These are phyloP conservation scores for Paramormyrops kingsleyae DNA, from an alignment of 2,113 vertebrate species.

Conservation along the genomic window DNA sequence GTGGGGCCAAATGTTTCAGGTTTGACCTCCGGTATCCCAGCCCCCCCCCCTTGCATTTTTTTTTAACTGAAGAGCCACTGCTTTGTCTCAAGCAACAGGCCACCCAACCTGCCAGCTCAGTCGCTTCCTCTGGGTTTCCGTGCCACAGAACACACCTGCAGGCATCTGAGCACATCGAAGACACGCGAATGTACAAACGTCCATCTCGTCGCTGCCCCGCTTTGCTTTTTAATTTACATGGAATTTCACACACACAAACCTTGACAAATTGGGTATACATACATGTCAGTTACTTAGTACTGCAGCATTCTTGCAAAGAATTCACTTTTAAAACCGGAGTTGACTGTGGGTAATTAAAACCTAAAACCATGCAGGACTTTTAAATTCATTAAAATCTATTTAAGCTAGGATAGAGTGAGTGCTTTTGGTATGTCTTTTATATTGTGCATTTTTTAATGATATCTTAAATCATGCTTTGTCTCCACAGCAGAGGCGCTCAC, in stretches of 20 bases:
- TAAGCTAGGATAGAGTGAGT: background rate
- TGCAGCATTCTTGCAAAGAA: background rate
- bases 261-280: background rate
- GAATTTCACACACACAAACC: background rate
- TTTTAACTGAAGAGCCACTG: conserved; percentile 7
- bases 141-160: conserved; percentile 34
- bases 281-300: background rate
- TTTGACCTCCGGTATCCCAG: conserved; percentile 51
- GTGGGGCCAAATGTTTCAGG: conserved; percentile 48
- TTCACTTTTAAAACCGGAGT: background rate
- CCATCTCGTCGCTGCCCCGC: background rate
- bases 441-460: background rate
- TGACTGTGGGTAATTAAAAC: background rate
- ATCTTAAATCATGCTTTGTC: background rate
- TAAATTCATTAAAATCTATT: background rate
- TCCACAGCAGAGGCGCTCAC: background rate
- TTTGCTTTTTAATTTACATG: background rate
- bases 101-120: conserved; percentile 30
- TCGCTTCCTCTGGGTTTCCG: background rate
- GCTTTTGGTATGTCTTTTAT: background rate
- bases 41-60: conserved; percentile 51
- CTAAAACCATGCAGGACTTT: background rate
- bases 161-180: background rate
- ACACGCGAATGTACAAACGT: background rate
- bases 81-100: conserved; percentile 30